A percentile compares a stretch with the other conserved stretches of the same genome.
Conservation (phyloP, 2,113 vertebrate genomes). For the Lonchura striata region DNA sequence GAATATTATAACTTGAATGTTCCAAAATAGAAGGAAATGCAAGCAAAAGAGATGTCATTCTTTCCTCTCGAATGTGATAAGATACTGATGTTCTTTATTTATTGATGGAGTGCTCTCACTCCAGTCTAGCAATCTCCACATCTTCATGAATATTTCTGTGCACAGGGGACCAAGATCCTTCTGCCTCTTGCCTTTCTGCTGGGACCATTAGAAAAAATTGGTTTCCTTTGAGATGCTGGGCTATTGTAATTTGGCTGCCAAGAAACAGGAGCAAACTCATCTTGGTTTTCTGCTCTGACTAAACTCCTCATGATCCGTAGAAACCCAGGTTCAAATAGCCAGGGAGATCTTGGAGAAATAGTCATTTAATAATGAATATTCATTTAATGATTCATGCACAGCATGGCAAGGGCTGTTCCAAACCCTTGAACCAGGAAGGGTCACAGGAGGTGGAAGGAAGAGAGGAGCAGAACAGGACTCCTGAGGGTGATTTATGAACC, state of each 20-base stretch:
- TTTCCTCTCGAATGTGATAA: neutral
- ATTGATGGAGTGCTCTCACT: constrained; percentile 34
- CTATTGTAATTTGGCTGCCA: neutral
- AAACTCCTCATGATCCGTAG: no score
- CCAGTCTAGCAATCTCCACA: neutral
- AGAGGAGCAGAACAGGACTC: no score
- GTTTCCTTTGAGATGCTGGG: neutral
- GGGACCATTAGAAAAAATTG: neutral
- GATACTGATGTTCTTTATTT: constrained; percentile 32
- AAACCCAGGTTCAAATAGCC: no score
- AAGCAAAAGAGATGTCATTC: constrained; percentile 14
- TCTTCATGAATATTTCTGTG: constrained; percentile 59
- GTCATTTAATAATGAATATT: no score
- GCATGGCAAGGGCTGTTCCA: no score
- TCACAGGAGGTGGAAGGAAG: no score
- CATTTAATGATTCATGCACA: no score
- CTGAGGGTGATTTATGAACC: no score
- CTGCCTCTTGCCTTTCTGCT: neutral
- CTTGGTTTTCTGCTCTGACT: no score
- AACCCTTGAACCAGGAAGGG: no score
- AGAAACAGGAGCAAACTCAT: neutral
- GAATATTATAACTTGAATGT: neutral
- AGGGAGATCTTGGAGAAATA: no score
- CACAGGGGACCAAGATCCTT: neutral
- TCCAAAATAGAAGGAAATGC: constrained; percentile 35